A percentile compares a stretch with the other conserved stretches of the same genome.
phyloP scores from a whole-genome alignment of 2,113 vertebrate genomes.

The Colossoma macropomum region DNA sequence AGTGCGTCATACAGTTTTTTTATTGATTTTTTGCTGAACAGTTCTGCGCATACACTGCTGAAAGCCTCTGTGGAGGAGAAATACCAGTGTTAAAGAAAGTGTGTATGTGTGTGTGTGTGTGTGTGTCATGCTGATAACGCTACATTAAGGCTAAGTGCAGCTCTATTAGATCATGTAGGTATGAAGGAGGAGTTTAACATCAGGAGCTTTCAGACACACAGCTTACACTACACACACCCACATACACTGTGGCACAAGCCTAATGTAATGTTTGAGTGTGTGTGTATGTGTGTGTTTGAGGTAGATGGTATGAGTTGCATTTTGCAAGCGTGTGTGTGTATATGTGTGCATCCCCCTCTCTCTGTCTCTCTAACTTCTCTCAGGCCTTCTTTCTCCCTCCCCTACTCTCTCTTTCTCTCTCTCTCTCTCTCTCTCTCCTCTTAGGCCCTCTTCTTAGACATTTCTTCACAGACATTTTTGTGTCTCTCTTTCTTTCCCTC shows the following conservation, averaged over 20 bases:
- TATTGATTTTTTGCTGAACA: too few species aligned
- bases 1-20: too few species aligned
- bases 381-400: constrained; percentile 24
- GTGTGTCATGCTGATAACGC: constrained; percentile 72
- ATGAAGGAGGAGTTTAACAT: neutral
- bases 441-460: constrained; percentile 55
- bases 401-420: constrained; percentile 53
- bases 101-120: neutral
- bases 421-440: constrained; percentile 72
- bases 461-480: neutral
- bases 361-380: constrained; percentile 51
- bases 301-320: too few species aligned
- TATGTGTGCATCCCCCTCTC: constrained; percentile 53
- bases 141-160: constrained; percentile 78
- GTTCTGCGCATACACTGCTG: too few species aligned
- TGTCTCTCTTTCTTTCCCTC: constrained; percentile 10
- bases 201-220: neutral
- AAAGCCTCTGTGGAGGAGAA: too few species aligned
- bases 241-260: neutral
- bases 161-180: constrained; percentile 74
- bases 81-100: neutral
- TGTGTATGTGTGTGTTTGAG: too few species aligned
- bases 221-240: neutral
- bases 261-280: too few species aligned
- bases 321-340: too few species aligned